These are phyloP conservation scores for Martes martes DNA, from an alignment of 2,113 vertebrate genomes.

Conservation along the genomic window DNA sequence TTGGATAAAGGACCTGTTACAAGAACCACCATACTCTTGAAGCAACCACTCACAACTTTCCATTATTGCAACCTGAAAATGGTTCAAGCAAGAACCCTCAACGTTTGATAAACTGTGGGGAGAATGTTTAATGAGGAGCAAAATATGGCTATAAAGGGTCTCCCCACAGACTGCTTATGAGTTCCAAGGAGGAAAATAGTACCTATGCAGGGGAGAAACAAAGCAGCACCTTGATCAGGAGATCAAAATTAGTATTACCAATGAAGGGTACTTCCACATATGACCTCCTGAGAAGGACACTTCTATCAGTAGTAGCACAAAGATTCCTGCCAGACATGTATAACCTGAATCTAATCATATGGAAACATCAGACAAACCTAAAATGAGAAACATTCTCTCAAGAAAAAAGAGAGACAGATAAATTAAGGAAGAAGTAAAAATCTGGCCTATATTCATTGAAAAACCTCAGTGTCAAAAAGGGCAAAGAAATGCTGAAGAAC, in stretches of 20 bases:
- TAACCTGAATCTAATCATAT: neutral
- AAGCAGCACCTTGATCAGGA: neutral
- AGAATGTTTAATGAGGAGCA: neutral
- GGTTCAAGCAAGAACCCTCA: neutral
- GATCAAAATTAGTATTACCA: neutral
- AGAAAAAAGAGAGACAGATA: neutral
- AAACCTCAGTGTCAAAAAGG: neutral
- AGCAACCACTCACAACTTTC: neutral
- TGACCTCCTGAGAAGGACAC: neutral
- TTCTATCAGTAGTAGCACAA: neutral
- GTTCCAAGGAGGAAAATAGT: neutral
- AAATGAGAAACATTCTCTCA: neutral
- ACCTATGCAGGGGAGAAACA: neutral
- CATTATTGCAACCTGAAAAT: neutral
- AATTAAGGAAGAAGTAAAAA: neutral
- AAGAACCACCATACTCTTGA: neutral
- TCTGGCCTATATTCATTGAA: neutral
- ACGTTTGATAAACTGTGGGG: neutral
- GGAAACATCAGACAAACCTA: neutral
- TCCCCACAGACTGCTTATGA: neutral
- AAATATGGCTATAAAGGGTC: neutral
- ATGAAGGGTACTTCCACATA: neutral
- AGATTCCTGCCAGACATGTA: neutral
- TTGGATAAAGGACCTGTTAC: neutral
- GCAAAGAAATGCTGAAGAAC: neutral